phyloP scores from a whole-genome alignment of 2,113 vertebrate genomes.

The Urocynchramus pylzowi region DNA sequence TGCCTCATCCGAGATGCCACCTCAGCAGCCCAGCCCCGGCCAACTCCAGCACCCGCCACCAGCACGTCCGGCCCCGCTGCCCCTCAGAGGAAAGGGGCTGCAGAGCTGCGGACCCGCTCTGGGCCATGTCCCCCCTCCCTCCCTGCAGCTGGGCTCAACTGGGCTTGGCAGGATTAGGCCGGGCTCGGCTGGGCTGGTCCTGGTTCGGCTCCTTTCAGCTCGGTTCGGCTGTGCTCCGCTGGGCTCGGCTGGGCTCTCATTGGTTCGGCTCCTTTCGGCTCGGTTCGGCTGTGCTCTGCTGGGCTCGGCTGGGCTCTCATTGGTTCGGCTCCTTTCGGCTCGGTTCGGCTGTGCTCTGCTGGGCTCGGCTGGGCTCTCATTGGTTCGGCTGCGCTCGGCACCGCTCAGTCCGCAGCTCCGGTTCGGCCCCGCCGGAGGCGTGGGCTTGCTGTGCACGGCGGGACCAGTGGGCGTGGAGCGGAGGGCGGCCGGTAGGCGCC shows the following conservation, averaged over 20 bases:
- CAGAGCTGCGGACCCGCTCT: not conserved
- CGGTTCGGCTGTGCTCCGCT: not conserved
- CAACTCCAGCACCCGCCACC: not conserved
- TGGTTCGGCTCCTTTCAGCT: not conserved
- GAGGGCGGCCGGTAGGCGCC: not conserved
- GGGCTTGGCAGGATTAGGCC: not conserved
- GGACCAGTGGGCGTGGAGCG: not conserved
- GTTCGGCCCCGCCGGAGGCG: too few relatives aligned
- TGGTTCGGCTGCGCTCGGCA: too few relatives aligned
- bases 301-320: not conserved
- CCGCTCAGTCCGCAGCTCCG: not conserved
- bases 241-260: not conserved
- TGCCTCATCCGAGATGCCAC: not conserved
- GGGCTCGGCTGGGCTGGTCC: too few relatives aligned
- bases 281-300: not conserved
- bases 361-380: not conserved
- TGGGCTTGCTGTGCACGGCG: not conserved
- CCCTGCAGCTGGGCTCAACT: not conserved
- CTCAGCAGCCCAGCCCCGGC: not conserved
- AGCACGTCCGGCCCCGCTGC: not conserved
- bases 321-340: too few relatives aligned
- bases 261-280: too few relatives aligned
- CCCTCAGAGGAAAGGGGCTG: not conserved
- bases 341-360: not conserved
- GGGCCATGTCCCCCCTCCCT: fast-evolving